Evolutionary conservation across 2,888 invertebrate species (phyloP).

Genomic region (Trisateles emortualis): DNA sequence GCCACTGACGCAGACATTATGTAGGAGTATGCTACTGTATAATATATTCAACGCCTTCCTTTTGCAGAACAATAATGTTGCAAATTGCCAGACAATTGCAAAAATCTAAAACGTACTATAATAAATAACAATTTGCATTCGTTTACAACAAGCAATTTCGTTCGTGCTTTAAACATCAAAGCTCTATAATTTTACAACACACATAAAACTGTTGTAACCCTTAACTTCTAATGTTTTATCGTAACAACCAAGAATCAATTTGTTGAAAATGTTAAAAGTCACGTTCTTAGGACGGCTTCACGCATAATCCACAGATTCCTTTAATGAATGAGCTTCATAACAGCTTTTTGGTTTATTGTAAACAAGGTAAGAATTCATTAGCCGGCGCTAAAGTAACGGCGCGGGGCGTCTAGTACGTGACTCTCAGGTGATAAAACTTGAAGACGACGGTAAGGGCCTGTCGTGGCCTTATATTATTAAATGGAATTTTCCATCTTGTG

Average conservation of each 20-base stretch:
- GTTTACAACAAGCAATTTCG: slow-evolving; percentile 22
- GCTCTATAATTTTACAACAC: slow-evolving; percentile 51
- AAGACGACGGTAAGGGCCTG: slow-evolving; percentile 57
- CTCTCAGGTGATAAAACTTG: slow-evolving; percentile 70
- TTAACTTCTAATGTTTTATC: slow-evolving; percentile 55
- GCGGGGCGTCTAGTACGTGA: slow-evolving; percentile 68
- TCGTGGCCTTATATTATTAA: slow-evolving; percentile 66
- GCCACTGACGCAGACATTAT: too few relatives aligned
- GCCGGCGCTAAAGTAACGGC: slow-evolving; percentile 57
- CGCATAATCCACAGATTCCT: slow-evolving; percentile 73
- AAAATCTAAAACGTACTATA: slow-evolving; percentile 14
- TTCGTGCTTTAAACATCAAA: slow-evolving; percentile 24
- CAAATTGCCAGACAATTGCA: background rate
- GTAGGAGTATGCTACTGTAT: background rate
- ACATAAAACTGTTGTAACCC: slow-evolving; percentile 53
- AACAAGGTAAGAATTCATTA: slow-evolving; percentile 82
- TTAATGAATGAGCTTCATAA: slow-evolving; percentile 76
- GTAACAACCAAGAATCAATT: slow-evolving; percentile 61
- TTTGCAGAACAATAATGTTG: background rate
- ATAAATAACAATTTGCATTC: slow-evolving; percentile 38
- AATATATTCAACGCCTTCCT: background rate
- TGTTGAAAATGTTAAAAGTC: slow-evolving; percentile 67
- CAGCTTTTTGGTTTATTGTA: slow-evolving; percentile 79
- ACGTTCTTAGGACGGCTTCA: slow-evolving; percentile 69
- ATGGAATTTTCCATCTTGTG: slow-evolving; percentile 56